Evolutionary conservation across 2,797 vertebrate species (phyloP).

Genomic region (Threskiornis aethiopicus): DNA sequence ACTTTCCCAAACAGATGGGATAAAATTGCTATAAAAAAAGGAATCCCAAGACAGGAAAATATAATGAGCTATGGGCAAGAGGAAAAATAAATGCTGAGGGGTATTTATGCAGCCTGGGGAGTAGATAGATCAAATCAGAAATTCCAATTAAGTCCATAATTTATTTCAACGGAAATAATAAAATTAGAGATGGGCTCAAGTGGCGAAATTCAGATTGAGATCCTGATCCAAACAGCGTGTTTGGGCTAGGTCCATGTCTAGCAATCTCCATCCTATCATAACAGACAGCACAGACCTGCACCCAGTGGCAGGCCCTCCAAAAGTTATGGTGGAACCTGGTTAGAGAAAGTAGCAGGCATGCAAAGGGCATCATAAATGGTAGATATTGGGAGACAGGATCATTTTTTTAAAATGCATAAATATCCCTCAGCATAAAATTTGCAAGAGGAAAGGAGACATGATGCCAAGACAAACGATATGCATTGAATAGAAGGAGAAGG

Average conservation of each 20-base stretch:
- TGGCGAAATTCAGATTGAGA: background rate
- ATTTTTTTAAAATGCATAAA: background rate
- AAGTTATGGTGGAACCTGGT: background rate
- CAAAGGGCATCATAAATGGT: background rate
- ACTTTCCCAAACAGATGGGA: conserved; percentile 56
- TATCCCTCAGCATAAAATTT: background rate
- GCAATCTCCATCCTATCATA: background rate
- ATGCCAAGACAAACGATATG: background rate
- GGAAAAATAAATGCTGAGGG: conserved; percentile 65
- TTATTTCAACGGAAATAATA: conserved; percentile 58
- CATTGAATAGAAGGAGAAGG: background rate
- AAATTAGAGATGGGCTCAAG: conserved; percentile 47
- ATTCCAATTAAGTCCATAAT: conserved; percentile 67
- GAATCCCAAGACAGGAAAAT: conserved; percentile 58
- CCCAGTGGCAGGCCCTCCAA: background rate
- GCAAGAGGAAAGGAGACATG: background rate
- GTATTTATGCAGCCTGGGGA: conserved; percentile 26
- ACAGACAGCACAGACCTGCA: background rate
- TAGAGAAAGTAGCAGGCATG: background rate
- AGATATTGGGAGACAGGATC: background rate
- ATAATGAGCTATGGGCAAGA: conserved; percentile 70
- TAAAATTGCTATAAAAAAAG: conserved; percentile 52
- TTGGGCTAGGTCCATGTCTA: background rate
- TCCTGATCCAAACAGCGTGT: fast-evolving
- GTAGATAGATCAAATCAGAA: conserved; percentile 21